Evolutionary conservation across 2,797 vertebrate species (phyloP).

Genomic region (Acrossocheilus fasciatus): DNA sequence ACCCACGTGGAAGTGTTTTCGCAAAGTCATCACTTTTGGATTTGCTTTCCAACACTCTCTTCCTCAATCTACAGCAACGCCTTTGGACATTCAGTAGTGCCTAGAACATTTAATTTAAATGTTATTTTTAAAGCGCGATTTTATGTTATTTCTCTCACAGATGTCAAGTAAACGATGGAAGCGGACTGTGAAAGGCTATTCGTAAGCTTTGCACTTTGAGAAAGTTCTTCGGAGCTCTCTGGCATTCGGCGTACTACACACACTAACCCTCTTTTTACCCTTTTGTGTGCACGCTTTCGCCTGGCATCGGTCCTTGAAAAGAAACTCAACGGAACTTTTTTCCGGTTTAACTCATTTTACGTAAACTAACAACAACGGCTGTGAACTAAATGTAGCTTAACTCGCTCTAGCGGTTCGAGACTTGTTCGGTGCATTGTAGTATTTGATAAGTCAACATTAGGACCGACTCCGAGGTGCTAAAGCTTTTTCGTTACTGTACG

Average conservation of each 20-base stretch:
- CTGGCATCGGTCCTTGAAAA: slow-evolving; percentile 65
- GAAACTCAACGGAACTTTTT: slow-evolving; percentile 62
- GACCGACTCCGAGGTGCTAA: slow-evolving; percentile 31
- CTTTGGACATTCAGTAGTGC: slow-evolving; percentile 84
- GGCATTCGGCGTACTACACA: slow-evolving; percentile 68
- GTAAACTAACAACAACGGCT: slow-evolving; percentile 60
- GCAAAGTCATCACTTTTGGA: slow-evolving; percentile 74
- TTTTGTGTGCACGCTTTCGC: slow-evolving; percentile 71
- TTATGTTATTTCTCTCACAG: slow-evolving; percentile 65
- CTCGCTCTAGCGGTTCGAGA: slow-evolving; percentile 18
- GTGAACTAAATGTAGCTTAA: slow-evolving; percentile 56
- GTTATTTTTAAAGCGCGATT: slow-evolving; percentile 65
- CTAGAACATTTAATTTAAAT: slow-evolving; percentile 82
- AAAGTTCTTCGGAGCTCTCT: slow-evolving; percentile 50
- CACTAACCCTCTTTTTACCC: slow-evolving; percentile 73
- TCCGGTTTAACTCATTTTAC: slow-evolving; percentile 58
- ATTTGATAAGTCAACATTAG: slow-evolving; percentile 11
- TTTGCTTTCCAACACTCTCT: slow-evolving; percentile 68
- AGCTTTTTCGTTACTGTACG: background rate
- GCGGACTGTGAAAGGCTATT: slow-evolving; percentile 62
- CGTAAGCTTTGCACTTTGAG: slow-evolving; percentile 69
- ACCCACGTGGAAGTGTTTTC: slow-evolving; percentile 68
- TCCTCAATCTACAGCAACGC: slow-evolving; percentile 77
- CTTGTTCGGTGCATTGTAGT: background rate
- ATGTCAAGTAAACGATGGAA: slow-evolving; percentile 63